Percentiles rank a stretch among this genome's conserved stretches.
These are phyloP conservation scores for Pachypeltis micranthus DNA, from an alignment of 1,140 invertebrate genomes.

Conservation along the genomic window DNA sequence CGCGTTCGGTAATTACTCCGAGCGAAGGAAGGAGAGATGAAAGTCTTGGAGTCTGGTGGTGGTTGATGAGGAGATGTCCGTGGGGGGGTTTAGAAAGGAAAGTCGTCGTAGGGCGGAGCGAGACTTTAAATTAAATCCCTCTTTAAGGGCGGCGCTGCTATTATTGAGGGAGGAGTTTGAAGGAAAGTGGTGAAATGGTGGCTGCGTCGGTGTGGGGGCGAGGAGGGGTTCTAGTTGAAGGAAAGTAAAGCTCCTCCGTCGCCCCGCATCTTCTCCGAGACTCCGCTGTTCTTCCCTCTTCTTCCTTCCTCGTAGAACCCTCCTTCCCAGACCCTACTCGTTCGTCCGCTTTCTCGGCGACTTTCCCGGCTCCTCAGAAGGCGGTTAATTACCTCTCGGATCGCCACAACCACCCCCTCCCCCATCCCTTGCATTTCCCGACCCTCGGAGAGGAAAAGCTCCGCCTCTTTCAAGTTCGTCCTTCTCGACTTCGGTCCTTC, in stretches of 20 bases:
- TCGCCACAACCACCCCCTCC: too few relatives aligned
- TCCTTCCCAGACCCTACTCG: background rate
- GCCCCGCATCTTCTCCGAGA: background rate
- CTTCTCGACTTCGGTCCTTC: too few relatives aligned
- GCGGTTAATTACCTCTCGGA: too few relatives aligned
- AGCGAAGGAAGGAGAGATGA: background rate
- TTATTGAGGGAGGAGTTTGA: background rate
- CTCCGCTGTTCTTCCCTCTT: background rate
- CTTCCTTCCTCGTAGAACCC: background rate
- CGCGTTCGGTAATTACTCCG: background rate
- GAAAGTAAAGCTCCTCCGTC: background rate
- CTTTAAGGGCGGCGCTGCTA: background rate
- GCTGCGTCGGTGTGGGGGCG: too few relatives aligned
- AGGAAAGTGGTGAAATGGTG: too few relatives aligned
- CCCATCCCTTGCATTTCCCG: too few relatives aligned
- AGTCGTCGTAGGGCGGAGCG: background rate
- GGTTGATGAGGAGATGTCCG: too few relatives aligned
- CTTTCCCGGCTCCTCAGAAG: too few relatives aligned
- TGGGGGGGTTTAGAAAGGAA: background rate
- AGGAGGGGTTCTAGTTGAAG: too few relatives aligned
- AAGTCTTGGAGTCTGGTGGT: background rate
- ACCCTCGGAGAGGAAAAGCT: too few relatives aligned
- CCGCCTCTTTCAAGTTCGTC: too few relatives aligned
- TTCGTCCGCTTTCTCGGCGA: too few relatives aligned
- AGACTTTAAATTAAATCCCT: background rate